A percentile compares a stretch with the other conserved stretches of the same genome.
phyloP scores from a whole-genome alignment of 2,888 invertebrate genomes.

The Trissoscelio sp. region DNA sequence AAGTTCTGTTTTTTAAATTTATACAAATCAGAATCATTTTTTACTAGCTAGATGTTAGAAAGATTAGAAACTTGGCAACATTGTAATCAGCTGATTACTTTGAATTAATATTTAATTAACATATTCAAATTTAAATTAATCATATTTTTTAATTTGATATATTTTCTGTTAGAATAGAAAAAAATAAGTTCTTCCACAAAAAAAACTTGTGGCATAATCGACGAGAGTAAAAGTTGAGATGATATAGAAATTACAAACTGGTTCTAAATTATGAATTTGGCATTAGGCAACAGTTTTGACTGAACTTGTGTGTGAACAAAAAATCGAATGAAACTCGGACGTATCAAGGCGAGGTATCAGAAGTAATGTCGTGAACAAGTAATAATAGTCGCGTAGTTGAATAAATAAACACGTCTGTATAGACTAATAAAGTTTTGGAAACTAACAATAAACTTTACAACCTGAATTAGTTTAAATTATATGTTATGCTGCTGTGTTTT shows the following conservation, averaged over 20 bases:
- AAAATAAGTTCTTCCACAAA: constrained; percentile 42
- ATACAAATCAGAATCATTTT: too few species aligned
- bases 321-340: neutral
- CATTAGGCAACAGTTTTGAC: constrained; percentile 26
- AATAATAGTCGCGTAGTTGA: constrained; percentile 15
- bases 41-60: too few species aligned
- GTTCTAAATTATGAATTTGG: constrained; percentile 45
- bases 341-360: constrained; percentile 2
- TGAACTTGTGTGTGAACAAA: constrained; percentile 1
- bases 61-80: too few species aligned
- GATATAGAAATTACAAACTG: constrained; percentile 50
- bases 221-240: constrained; percentile 47
- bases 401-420: constrained; percentile 38
- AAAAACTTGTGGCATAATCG: constrained; percentile 30
- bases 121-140: too few species aligned
- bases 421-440: constrained; percentile 37
- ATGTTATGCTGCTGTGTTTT: constrained; percentile 1
- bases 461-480: constrained; percentile 34
- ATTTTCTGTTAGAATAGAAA: too few species aligned
- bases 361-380: constrained; percentile 18
- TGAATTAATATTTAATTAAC: too few species aligned
- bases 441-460: constrained; percentile 37
- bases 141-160: too few species aligned
- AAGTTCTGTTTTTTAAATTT: too few species aligned
- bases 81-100: too few species aligned